Evolutionary conservation across 2,888 invertebrate species (phyloP), one percentile per base, ranked within the genome.

Genomic region (Gymnocheta viridis): DNA sequence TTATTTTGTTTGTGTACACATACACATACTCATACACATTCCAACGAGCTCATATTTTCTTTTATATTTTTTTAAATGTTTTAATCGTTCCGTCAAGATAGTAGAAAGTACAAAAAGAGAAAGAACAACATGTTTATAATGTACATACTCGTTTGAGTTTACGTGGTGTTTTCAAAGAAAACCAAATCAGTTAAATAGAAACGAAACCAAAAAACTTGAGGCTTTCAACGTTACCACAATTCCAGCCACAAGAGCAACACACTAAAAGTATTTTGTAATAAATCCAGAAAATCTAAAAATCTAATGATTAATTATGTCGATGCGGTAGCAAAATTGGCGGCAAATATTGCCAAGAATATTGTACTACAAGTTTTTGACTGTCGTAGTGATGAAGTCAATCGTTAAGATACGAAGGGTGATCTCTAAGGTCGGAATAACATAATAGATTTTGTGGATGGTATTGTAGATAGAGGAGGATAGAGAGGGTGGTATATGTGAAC

Each of bases 241-340:
- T 38, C 51, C 47, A 81, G n/a, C 41, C 27, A 56, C 58, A 64
- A 69, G 4, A 41, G 41, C 17, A 58, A 74, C 62, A 78, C 72
- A 74, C 70, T 22, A 32, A 82, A n/a, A 89, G 89, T 88, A 89
- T 89, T n/a, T 89, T 89, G 88, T 88, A 88, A 90, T 90, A 89
- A 90, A 90, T 89, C 89, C 88, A 74, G 54, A 38, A 69, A 74
- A 81, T 76, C 69, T 88, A 88, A 87, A 88, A 90, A 89, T 88
- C 89, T 90, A 89, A 89, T 90, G 89, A 90, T 90, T 90, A 90
- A 89, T 90, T 89, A 86, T 86, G 86, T 87, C 85, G 12, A 74
- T 82, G 82, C 60, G 54, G 70, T 64, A 62, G 82, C 74, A 72
- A 54, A 73, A 62, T 51, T 51, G 62, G 62, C 74, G 49, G 49